A percentile compares a stretch with the other conserved stretches of the same genome.
Conservation (phyloP, 2,888 invertebrate genomes). For the Kryphioiulus occultus region DNA sequence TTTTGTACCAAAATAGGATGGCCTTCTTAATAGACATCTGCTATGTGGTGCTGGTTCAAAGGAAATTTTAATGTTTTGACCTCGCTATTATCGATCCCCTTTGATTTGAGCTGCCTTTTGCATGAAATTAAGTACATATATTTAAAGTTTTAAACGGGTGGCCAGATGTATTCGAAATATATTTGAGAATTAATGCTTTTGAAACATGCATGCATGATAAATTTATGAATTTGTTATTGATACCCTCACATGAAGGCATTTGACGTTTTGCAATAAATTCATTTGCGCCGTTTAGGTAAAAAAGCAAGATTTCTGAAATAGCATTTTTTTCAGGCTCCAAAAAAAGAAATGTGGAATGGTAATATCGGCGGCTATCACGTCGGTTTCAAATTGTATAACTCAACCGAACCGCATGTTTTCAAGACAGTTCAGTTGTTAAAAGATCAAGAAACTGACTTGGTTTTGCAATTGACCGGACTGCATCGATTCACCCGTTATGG, state of each 20-base stretch:
- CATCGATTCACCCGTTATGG: conserved; percentile 57
- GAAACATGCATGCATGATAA: too few species aligned
- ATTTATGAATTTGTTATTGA: too few species aligned
- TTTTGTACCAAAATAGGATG: neutral
- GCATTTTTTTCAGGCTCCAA: conserved; percentile 45
- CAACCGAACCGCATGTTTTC: conserved; percentile 53
- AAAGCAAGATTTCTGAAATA: neutral
- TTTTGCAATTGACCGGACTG: conserved; percentile 58
- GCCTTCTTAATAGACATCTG: neutral
- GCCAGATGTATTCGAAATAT: too few species aligned
- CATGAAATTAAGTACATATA: too few species aligned
- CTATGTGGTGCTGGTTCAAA: neutral
- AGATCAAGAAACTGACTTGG: conserved; percentile 53
- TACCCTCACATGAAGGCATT: too few species aligned
- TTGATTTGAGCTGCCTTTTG: neutral
- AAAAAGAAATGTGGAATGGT: conserved; percentile 60
- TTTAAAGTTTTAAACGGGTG: neutral
- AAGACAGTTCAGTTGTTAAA: conserved; percentile 55
- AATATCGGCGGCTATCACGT: conserved; percentile 63
- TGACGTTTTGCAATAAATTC: too few species aligned
- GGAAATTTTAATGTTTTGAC: conserved; percentile 31
- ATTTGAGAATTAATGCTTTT: too few species aligned
- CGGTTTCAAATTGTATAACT: conserved; percentile 58
- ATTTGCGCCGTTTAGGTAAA: neutral
- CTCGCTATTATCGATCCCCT: neutral